Evolutionary conservation across 2,888 invertebrate genomes (phyloP), one percentile per base, ranked within the genome.

Genomic region (Coleophora deauratella): DNA sequence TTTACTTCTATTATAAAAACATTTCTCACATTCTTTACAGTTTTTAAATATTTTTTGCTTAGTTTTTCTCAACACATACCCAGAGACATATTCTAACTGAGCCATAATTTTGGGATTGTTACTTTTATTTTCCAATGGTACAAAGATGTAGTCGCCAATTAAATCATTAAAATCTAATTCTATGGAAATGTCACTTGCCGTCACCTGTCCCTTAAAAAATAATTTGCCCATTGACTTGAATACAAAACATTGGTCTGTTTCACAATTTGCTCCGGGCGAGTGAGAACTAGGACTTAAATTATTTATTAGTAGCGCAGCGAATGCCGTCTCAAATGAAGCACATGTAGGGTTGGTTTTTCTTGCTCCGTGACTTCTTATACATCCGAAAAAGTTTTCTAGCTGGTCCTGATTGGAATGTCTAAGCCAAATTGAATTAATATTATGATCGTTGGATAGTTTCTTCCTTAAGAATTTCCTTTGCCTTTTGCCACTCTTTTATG

Each of bases 321-420:
- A 45, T 7, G 40, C 39, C 37, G 38, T n/a, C 37, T 40, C 36
- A 30, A 45, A 45, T 12, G 39, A 39, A 31, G 34, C 12, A 1
- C 30, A 27, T 2, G 38, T 34, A 1, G 44, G 44, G 9, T 13
- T 13, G 1, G 14, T 40, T 21, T 35, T 41, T 28, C 44, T 15
- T n/a, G n/a, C n/a, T n/a, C n/a, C n/a, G n/a, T n/a, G 44, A 15
- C 41, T 37, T 36, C 44, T 9, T 31, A 45, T 42, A 32, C 34
- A 33, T 2, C 41, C 44, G 27, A 45, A 45, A 10, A 41, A 41
- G 13, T 37, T 41, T 30, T 45, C 41, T 1, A 44, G 34, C 1
- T 34, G 30, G 11, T 42, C 38, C 28, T 34, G 41, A 13, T 45
- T 45, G 13, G 42, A 44, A 15, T 44, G 44, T 9, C 44, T n/a